A percentile compares a stretch with the other conserved stretches of the same genome.
Evolutionary conservation across 2,797 vertebrate species (phyloP).

Genomic region (Lacerta viridis): DNA sequence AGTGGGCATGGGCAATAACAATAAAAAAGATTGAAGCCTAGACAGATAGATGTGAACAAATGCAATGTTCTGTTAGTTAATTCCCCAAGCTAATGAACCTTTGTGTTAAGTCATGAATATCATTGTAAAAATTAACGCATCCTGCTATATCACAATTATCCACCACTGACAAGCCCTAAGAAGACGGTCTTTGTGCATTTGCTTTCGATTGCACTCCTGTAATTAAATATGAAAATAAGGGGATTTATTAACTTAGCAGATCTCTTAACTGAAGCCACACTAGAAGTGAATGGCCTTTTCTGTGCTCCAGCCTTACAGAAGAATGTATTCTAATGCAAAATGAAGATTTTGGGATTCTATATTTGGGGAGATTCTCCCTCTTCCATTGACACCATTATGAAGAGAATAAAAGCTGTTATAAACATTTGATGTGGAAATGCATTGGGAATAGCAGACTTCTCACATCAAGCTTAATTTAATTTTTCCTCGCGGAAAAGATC

Average conservation of each 20-base stretch:
- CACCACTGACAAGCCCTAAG: neutral
- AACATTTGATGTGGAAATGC: conserved; percentile 53
- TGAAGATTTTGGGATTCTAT: neutral
- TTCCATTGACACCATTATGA: conserved; percentile 28
- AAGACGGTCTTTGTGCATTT: conserved; percentile 1
- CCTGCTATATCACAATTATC: accelerated
- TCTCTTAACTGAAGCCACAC: conserved; percentile 38
- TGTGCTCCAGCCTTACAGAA: conserved; percentile 2
- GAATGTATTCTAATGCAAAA: conserved; percentile 12
- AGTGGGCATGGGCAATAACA: neutral
- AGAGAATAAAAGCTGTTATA: conserved; percentile 43
- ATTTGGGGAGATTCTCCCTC: neutral
- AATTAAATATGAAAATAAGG: conserved; percentile 28
- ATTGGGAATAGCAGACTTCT: conserved; percentile 63
- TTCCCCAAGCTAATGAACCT: neutral
- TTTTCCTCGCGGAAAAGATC: conserved; percentile 69
- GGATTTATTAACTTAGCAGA: neutral
- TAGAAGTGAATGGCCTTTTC: conserved; percentile 21
- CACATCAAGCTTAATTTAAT: conserved; percentile 72
- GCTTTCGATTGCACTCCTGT: neutral
- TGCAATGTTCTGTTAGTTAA: neutral
- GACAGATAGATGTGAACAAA: neutral
- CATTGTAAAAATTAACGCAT: neutral
- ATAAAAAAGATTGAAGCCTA: neutral
- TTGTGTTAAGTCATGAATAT: conserved; percentile 29